A percentile compares a stretch with the other conserved stretches of the same genome.
Evolutionary conservation across 1,140 invertebrate genomes (phyloP).

Genomic region (Nasonia giraulti): DNA sequence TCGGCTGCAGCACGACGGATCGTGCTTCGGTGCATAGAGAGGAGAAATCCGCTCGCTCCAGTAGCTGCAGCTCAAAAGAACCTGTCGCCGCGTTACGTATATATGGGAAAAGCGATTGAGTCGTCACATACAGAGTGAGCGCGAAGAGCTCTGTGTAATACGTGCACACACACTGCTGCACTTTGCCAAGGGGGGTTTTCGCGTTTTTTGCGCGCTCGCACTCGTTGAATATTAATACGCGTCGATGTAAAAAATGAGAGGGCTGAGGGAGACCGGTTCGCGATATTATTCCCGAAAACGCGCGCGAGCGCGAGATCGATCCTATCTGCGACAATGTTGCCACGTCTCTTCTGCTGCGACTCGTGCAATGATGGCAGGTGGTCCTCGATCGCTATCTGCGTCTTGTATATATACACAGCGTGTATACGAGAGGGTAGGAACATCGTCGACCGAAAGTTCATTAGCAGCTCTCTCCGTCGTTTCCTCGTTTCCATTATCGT

Average conservation of each 20-base stretch:
- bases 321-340: constrained; percentile 13
- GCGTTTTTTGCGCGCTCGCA: no score
- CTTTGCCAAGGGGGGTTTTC: no score
- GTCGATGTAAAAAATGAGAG: constrained; percentile 19
- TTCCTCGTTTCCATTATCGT: no score
- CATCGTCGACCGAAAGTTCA: not conserved
- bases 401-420: no score
- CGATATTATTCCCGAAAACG: not conserved
- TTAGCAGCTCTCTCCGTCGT: not conserved
- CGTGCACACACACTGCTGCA: not conserved
- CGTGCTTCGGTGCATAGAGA: not conserved
- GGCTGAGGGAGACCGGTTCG: not conserved
- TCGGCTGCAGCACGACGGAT: not conserved
- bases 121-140: not conserved
- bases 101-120: constrained; percentile 13
- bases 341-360: not conserved
- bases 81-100: constrained; percentile 17
- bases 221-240: no score
- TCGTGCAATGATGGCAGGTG: not conserved
- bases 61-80: not conserved
- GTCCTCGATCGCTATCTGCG: not conserved
- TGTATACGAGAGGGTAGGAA: not conserved
- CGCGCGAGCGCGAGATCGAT: not conserved
- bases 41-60: not conserved
- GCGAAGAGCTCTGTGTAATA: not conserved